Conservation (phyloP, 2,113 vertebrate genomes). For the Pavo muticus region DNA sequence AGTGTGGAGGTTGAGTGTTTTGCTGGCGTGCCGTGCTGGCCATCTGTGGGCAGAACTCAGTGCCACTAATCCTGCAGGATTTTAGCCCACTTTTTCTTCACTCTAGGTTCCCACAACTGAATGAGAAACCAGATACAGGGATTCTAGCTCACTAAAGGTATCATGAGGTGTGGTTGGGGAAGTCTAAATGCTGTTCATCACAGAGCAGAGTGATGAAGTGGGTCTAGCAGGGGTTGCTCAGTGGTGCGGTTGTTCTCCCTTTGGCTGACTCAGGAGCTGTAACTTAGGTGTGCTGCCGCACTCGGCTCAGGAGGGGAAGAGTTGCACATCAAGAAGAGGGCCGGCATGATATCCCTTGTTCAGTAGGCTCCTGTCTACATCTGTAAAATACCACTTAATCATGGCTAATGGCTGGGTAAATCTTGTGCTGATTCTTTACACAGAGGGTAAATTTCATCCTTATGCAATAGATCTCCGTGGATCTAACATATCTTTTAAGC, state of each 20-base stretch:
- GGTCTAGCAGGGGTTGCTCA: neutral
- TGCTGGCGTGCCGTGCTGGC: neutral
- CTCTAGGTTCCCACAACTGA: rapidly evolving
- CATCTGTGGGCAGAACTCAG: neutral
- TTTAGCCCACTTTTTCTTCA: neutral
- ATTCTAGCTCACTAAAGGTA: neutral
- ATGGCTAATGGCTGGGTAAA: neutral
- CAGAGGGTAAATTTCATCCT: neutral
- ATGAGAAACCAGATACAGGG: neutral
- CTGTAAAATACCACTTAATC: conserved; percentile 6
- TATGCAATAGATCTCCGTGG: neutral
- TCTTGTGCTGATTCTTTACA: neutral
- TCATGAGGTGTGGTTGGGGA: neutral
- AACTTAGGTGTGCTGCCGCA: neutral
- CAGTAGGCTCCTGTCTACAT: neutral
- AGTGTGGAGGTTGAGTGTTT: rapidly evolving
- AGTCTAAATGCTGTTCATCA: neutral
- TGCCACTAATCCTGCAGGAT: neutral
- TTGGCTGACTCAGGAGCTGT: neutral
- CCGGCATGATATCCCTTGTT: neutral
- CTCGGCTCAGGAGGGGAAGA: neutral
- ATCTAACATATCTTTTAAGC: neutral
- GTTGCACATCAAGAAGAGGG: neutral
- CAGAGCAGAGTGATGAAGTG: neutral
- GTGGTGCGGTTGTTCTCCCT: neutral